A percentile compares a stretch with the other conserved stretches of the same genome.
Conservation (phyloP, 2,797 vertebrate species). For the Gymnoscopelus microlampas region DNA sequence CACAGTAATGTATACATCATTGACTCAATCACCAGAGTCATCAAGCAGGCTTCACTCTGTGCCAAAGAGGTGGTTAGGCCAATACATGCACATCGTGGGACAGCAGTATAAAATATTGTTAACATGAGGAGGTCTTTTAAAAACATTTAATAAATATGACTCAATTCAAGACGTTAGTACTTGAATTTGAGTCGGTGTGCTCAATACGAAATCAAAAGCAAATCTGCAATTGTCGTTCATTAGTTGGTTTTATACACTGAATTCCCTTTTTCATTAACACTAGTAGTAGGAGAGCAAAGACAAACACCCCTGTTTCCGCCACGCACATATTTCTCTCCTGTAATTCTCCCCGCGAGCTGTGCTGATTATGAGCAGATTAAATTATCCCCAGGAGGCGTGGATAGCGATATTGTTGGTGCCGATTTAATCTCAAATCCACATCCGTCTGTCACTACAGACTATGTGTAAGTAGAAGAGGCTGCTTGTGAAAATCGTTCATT, state of each 20-base stretch:
- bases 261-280: neutral
- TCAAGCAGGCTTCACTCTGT: neutral
- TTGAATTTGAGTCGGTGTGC: too few relatives aligned
- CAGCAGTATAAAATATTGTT: neutral
- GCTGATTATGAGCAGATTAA: conserved; percentile 58
- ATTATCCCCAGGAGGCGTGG: conserved; percentile 19
- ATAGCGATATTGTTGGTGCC: conserved; percentile 40
- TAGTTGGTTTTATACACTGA: conserved; percentile 4
- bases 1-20: neutral
- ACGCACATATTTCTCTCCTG: conserved; percentile 35
- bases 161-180: too few relatives aligned
- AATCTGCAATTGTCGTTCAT: conserved; percentile 10
- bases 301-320: neutral
- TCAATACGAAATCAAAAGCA: neutral
- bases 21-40: conserved; percentile 10
- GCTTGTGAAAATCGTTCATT: too few relatives aligned
- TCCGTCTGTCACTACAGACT: conserved; percentile 1
- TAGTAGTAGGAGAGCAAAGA: conserved; percentile 13
- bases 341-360: conserved; percentile 35
- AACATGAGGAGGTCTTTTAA: too few relatives aligned
- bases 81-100: neutral
- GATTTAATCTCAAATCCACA: conserved; percentile 46
- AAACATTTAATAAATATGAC: too few relatives aligned
- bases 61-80: neutral
- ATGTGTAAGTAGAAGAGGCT: neutral